phyloP scores from a whole-genome alignment of 2,888 invertebrate species.

The Amphiduros pacificus region DNA sequence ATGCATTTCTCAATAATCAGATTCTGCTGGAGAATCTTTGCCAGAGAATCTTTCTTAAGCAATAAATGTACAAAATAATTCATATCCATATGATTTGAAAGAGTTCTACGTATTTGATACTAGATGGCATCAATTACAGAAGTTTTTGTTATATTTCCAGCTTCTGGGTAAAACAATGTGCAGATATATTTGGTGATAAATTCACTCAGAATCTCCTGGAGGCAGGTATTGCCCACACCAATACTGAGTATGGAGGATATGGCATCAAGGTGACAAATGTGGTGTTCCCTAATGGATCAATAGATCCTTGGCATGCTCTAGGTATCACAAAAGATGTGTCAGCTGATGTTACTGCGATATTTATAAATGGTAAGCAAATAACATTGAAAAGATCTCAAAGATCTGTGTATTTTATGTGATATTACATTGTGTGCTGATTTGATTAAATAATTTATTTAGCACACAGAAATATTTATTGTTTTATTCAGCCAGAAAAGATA shows the following conservation, averaged over 20 bases:
- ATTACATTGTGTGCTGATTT: too few species aligned
- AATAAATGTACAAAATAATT: too few species aligned
- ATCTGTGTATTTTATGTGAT: too few species aligned
- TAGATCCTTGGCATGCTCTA: conserved; percentile 70
- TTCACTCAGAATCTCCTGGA: conserved; percentile 69
- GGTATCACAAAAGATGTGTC: conserved; percentile 56
- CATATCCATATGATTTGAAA: too few species aligned
- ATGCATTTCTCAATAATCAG: too few species aligned
- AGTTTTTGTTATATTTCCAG: conserved; percentile 34
- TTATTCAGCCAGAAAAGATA: too few species aligned
- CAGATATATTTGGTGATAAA: conserved; percentile 74
- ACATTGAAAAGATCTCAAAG: too few species aligned
- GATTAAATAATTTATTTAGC: too few species aligned
- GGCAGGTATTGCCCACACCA: conserved; percentile 71
- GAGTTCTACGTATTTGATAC: too few species aligned
- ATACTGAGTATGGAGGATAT: conserved; percentile 74
- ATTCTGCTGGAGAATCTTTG: too few species aligned
- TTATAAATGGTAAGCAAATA: conserved; percentile 59
- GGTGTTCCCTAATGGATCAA: conserved; percentile 83
- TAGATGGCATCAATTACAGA: background rate
- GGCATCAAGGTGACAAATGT: conserved; percentile 73
- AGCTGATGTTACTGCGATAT: conserved; percentile 56
- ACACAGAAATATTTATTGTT: too few species aligned
- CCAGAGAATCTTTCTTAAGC: too few species aligned
- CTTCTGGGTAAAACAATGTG: conserved; percentile 79